A percentile compares a stretch with the other conserved stretches of the same genome.
These are phyloP conservation scores for Stegana nigrithorax DNA, from an alignment of 2,888 invertebrate genomes.

Conservation along the genomic window DNA sequence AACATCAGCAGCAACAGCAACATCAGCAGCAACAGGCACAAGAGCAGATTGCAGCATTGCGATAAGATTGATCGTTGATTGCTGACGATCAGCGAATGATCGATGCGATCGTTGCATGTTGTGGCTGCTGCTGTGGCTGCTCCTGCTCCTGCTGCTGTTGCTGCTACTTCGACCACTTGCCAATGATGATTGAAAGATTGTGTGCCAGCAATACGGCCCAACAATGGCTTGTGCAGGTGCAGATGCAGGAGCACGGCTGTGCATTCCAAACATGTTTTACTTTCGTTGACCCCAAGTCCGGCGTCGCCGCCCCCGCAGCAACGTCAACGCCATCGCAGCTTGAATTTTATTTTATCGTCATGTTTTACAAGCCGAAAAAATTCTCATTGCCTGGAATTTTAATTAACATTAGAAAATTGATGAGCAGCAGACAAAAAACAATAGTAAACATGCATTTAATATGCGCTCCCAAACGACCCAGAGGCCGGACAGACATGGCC, in stretches of 20 bases:
- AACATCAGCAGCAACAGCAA: too few species aligned
- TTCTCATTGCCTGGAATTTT: slow-evolving; percentile 46
- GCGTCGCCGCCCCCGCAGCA: background rate
- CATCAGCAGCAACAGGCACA: too few species aligned
- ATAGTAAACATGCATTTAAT: background rate
- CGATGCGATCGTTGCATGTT: slow-evolving; percentile 30
- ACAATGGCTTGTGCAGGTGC: background rate
- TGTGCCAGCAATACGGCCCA: background rate
- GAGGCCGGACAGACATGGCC: too few species aligned
- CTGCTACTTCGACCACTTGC: too few species aligned
- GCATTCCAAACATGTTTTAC: slow-evolving; percentile 46
- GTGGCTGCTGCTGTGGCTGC: too few species aligned
- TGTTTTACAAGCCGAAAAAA: slow-evolving; percentile 35
- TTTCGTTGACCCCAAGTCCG: slow-evolving; percentile 10
- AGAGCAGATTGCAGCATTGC: too few species aligned
- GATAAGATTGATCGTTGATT: slow-evolving; percentile 41
- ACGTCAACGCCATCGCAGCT: too few species aligned
- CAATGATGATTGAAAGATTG: slow-evolving; percentile 18
- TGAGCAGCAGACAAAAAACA: slow-evolving; percentile 4
- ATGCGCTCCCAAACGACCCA: too few species aligned
- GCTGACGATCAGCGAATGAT: slow-evolving; percentile 4
- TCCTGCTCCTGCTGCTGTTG: too few species aligned
- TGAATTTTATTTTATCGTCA: slow-evolving; percentile 21
- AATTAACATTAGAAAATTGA: slow-evolving; percentile 47
- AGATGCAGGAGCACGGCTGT: slow-evolving; percentile 20